phyloP scores from a whole-genome alignment of 2,888 invertebrate species.

The Melipona beecheii region DNA sequence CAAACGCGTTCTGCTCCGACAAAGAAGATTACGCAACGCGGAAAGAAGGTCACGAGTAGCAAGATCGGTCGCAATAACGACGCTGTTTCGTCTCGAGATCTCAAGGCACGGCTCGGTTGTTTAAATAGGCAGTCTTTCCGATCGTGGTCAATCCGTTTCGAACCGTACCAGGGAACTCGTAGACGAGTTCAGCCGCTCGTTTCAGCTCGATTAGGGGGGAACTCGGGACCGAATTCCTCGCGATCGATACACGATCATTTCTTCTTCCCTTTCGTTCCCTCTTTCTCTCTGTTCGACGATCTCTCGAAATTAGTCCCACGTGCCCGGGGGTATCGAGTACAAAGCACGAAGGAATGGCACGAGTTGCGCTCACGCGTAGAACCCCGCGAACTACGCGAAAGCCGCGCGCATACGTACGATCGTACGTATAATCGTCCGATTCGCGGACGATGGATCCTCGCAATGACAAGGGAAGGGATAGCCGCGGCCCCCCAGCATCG shows the following conservation, averaged over 20 bases:
- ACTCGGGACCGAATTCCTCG: no score
- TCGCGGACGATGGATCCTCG: constrained; percentile 58
- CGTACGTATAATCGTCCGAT: constrained; percentile 55
- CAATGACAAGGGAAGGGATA: constrained; percentile 69
- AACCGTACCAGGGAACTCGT: no score
- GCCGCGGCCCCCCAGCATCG: constrained; percentile 72
- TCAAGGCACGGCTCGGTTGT: not conserved
- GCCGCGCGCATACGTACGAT: constrained; percentile 21
- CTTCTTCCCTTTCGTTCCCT: not conserved
- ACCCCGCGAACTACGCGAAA: constrained; percentile 45
- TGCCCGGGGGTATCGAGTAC: constrained; percentile 18
- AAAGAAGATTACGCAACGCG: constrained; percentile 43
- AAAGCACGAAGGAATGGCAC: constrained; percentile 43
- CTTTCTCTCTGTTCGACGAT: not conserved
- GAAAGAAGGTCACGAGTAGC: constrained; percentile 46
- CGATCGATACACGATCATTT: not conserved
- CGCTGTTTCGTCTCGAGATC: constrained; percentile 15
- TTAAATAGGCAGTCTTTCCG: not conserved
- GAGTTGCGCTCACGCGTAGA: constrained; percentile 44
- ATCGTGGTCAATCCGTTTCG: not conserved
- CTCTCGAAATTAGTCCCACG: constrained; percentile 35
- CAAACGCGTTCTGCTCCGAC: constrained; percentile 11
- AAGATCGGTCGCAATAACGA: constrained; percentile 32
- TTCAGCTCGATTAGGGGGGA: no score
- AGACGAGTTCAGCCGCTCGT: no score